Percentiles rank a stretch among this genome's conserved stretches.
Evolutionary conservation across 2,888 invertebrate species (phyloP).

Genomic region (Vesta saturnalis): DNA sequence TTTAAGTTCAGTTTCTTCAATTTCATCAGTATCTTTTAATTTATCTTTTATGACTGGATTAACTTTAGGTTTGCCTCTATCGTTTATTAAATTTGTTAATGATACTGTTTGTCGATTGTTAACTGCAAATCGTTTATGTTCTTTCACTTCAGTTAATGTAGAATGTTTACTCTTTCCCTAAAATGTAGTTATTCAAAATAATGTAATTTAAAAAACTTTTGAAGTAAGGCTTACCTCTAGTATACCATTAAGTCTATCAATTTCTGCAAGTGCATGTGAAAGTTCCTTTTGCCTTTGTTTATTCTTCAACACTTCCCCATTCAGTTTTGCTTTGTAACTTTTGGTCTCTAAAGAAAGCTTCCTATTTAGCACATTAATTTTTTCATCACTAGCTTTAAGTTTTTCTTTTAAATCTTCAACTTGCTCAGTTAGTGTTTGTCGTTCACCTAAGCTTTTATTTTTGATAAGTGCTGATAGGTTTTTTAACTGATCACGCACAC

Average conservation of each 20-base stretch:
- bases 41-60: background rate
- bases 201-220: no score
- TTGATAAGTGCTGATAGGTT: conserved; percentile 76
- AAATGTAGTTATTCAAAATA: conserved; percentile 26
- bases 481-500: conserved; percentile 74
- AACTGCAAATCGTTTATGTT: conserved; percentile 19
- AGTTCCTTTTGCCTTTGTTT: conserved; percentile 76
- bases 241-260: conserved; percentile 69
- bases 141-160: background rate
- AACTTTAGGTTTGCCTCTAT: conserved; percentile 9
- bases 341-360: conserved; percentile 78
- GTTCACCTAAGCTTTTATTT: conserved; percentile 77
- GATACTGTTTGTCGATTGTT: conserved; percentile 23
- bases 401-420: conserved; percentile 67
- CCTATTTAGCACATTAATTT: conserved; percentile 73
- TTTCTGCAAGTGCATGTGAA: conserved; percentile 69
- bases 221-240: conserved; percentile 64
- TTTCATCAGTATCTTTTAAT: background rate
- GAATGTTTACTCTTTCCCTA: conserved; percentile 39
- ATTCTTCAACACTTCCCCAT: conserved; percentile 74
- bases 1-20: conserved; percentile 42
- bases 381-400: conserved; percentile 69
- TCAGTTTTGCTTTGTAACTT: conserved; percentile 76
- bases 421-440: conserved; percentile 77
- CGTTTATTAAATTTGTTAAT: conserved; percentile 19